Evolutionary conservation across 2,888 invertebrate genomes (phyloP), one percentile per base, ranked within the genome.

Genomic region (Leptinotarsa juncta): DNA sequence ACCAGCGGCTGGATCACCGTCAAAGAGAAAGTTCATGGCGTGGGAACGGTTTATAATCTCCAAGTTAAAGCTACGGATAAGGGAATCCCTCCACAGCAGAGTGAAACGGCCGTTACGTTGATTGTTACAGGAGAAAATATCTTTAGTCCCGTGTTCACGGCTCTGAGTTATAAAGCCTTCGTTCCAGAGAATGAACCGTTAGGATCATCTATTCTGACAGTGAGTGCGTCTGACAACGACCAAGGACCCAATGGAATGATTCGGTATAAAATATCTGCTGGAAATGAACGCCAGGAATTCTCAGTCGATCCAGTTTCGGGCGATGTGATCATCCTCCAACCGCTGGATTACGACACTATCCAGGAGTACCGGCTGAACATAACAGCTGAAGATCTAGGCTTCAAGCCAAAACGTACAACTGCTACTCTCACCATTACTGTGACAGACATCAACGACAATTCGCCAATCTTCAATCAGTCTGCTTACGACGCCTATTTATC

Each of bases 391-490:
- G 98, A 98, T 89, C 89, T 95, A 68, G 97, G 95, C 3, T 96
- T 96, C 84, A 93, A 94, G 80, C 91, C 95, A 0, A 92, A 91
- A 81, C 91, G 92, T 83, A 92, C 96, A 0, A 93, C 94, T 5
- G 96, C 96, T 0, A 94, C 94, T 81, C 89, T 97, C 10, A 95
- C 95, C 0, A 94, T 98, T 0, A 94, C 94, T 70, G 90, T 98
- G 1, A 96, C 95, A 0, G 98, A 98, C 85, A 95, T 97, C 53
- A 98, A 97, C 84, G 97, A 98, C 84, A 97, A 98, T 86, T 93
- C 96, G 14, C 98, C 98, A 0, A 89, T 90, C 16, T 98, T 98
- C 84, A 94, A 95, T 86, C 93, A 94, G 85, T 90, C 92, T 0
- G 88, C 90, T 69, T 97, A 95, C 85, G 91, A 94, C 81, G 95